A percentile compares a stretch with the other conserved stretches of the same genome.
These are phyloP conservation scores for Psittacula cyanocephala DNA, from an alignment of 2,113 vertebrate genomes.

Conservation along the genomic window DNA sequence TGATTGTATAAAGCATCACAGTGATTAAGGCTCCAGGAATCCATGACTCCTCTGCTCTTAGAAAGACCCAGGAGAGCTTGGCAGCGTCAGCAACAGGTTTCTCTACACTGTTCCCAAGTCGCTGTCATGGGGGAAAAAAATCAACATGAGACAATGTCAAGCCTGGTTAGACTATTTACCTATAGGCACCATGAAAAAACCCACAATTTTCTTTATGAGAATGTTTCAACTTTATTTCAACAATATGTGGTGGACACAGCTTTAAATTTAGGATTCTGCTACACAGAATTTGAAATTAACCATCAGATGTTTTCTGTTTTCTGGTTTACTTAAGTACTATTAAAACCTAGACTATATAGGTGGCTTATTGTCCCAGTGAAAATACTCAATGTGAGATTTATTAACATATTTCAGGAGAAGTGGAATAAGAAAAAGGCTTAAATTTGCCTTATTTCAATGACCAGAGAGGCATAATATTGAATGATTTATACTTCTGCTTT, in stretches of 20 bases:
- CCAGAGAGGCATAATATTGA: neutral
- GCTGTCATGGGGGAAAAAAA: constrained; percentile 63
- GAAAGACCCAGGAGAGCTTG: constrained; percentile 92
- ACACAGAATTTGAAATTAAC: neutral
- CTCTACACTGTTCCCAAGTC: constrained; percentile 77
- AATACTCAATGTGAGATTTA: neutral
- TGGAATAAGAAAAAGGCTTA: neutral
- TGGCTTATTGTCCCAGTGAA: neutral
- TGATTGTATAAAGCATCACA: constrained; percentile 78
- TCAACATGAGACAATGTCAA: neutral
- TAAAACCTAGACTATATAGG: neutral
- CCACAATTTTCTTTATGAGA: neutral
- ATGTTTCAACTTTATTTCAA: neutral
- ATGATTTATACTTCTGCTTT: constrained; percentile 1
- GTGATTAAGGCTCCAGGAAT: constrained; percentile 83
- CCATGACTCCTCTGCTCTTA: constrained; percentile 77
- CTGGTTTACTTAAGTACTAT: neutral
- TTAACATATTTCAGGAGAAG: neutral
- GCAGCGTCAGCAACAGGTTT: constrained; percentile 86
- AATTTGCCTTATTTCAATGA: neutral
- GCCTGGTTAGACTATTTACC: neutral
- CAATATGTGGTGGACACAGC: neutral
- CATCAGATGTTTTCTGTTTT: neutral
- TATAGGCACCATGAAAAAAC: neutral
- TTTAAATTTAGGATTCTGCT: neutral